A percentile compares a stretch with the other conserved stretches of the same genome.
phyloP scores from a whole-genome alignment of 2,888 invertebrate species.

The Camponotus fellah region DNA sequence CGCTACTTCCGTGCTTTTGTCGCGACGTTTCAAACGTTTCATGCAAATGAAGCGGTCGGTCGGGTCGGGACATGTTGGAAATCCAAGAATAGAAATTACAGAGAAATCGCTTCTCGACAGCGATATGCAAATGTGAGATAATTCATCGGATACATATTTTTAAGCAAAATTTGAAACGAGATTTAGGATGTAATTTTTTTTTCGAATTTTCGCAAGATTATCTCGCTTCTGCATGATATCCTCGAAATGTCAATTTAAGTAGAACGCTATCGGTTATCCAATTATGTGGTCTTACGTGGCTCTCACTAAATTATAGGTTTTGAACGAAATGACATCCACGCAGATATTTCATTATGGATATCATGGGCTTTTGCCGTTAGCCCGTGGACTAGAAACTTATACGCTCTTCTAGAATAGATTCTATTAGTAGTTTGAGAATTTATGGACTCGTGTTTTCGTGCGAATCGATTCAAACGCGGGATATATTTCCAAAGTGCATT shows the following conservation, averaged over 20 bases:
- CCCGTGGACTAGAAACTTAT: constrained; percentile 13
- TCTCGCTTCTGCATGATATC: constrained; percentile 10
- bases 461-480: background rate
- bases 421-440: constrained; percentile 35
- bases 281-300: background rate
- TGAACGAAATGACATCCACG: constrained; percentile 16
- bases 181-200: no score
- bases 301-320: constrained; percentile 19
- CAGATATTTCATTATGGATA: constrained; percentile 27
- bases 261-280: background rate
- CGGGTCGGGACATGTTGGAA: background rate
- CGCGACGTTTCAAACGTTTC: background rate
- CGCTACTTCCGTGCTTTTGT: constrained; percentile 36
- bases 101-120: background rate
- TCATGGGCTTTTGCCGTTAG: constrained; percentile 23
- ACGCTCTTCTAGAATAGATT: background rate
- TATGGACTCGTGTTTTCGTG: constrained; percentile 6
- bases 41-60: background rate
- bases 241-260: background rate
- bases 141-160: background rate
- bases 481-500: background rate
- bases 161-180: background rate
- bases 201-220: background rate
- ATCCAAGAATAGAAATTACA: constrained; percentile 3
- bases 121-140: background rate